Base-by-base conservation (phyloP, 2,888 invertebrate species). In the Portevinia maculata region DNA sequence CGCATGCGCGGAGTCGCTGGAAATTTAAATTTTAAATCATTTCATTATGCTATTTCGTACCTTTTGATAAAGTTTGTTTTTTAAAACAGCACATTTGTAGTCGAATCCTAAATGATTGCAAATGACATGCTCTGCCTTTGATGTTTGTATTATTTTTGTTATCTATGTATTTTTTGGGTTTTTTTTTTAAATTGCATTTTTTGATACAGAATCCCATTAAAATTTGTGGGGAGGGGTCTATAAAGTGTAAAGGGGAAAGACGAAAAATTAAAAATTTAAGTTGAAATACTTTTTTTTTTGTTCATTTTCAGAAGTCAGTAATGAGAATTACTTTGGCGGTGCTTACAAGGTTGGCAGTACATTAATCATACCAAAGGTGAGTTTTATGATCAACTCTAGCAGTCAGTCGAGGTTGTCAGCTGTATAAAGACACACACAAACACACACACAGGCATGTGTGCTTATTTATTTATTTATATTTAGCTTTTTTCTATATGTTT, bases 311-410 rank as follows among this genome's bases (percentile, higher is more conserved):
- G 86, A 87, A 85, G 86, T 85, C 65, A 85, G 85, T 86, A 87
- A 87, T 86, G 86, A 87, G 69, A 85, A 86, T 86, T 87, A 86
- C 86, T 87, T 87, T 84, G 85, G 86, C 73, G 85, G 86, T 67
- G 76, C 86, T 76, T 87, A 86, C 85, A 86, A 87, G 85, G 85
- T 87, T 79, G 86, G 86, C 83, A 87, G 86, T 81, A 86, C 87
- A 85, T 84, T 87, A 84, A 85, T 86, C 64, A 86, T 87, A 85
- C 86, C 87, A 85, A 85, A 88, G 86, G 87, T 87, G 84, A 86
- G 86, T 83, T 64, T 83, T 67, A 83, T 83, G 83, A 67, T 73
- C 78, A 67, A 59, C 48, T 78, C 39, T 52, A 67, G 53, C 53
- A 19, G 70, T 46, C 44, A 44, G 44, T 83, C 71, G 83, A 83